Evolutionary conservation across 1,140 invertebrate genomes (phyloP).

Genomic region (Anthonomus grandis): DNA sequence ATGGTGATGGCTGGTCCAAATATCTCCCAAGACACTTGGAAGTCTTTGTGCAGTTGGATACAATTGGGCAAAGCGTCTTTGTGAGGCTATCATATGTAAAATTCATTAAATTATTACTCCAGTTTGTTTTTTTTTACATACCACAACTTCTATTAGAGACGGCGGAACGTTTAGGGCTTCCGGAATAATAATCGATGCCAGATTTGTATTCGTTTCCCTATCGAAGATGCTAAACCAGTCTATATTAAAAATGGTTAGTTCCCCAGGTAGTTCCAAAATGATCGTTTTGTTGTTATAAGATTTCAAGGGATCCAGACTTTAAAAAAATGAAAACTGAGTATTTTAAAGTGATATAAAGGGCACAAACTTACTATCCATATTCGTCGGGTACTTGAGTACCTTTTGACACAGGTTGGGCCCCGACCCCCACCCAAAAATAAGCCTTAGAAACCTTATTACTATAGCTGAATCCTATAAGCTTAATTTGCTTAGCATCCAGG

Average conservation of each 20-base stretch:
- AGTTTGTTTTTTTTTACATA: slow-evolving; percentile 28
- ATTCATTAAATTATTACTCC: not conserved
- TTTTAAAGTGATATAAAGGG: not conserved
- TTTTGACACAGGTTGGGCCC: slow-evolving; percentile 72
- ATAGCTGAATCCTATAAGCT: slow-evolving; percentile 72
- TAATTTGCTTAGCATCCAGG: slow-evolving; percentile 77
- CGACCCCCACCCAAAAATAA: slow-evolving; percentile 85
- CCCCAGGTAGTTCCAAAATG: slow-evolving; percentile 74
- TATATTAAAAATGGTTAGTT: slow-evolving; percentile 77
- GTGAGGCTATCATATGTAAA: slow-evolving; percentile 47
- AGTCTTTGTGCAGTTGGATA: slow-evolving; percentile 76
- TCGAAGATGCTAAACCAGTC: slow-evolving; percentile 85
- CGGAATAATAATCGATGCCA: slow-evolving; percentile 75
- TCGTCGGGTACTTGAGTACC: slow-evolving; percentile 85
- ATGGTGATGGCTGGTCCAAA: slow-evolving; percentile 86
- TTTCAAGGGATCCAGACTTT: slow-evolving; percentile 70
- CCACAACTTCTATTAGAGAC: slow-evolving; percentile 63
- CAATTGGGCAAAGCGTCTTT: slow-evolving; percentile 74
- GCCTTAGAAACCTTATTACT: slow-evolving; percentile 72
- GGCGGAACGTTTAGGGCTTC: slow-evolving; percentile 83
- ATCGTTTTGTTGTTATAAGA: slow-evolving; percentile 73
- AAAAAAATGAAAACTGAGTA: slow-evolving; percentile 15
- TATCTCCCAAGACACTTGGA: slow-evolving; percentile 85
- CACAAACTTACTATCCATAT: slow-evolving; percentile 79
- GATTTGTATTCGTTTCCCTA: slow-evolving; percentile 65